Evolutionary conservation across 2,797 vertebrate genomes (phyloP), one percentile per base, ranked within the genome.

Genomic region (Tauraco hartlaubi): DNA sequence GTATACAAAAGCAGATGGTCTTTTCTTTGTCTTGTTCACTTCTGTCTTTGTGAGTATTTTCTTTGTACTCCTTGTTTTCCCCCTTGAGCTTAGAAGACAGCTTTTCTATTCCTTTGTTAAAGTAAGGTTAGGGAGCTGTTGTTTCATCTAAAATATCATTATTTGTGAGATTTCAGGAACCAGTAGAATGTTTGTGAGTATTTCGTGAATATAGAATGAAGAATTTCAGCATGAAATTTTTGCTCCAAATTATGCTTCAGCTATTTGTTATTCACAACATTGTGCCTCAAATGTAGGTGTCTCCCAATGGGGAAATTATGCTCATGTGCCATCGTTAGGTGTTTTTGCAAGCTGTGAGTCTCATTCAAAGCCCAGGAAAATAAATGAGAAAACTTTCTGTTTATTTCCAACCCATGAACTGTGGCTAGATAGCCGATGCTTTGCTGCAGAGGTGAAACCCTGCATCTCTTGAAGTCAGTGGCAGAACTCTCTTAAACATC

Each of bases 131-230:
- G 14, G 17, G 13, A 84, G 21, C 28, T 72, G 17, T 26, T 78
- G n/a, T 90, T 94, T 94, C 37, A 75, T 74, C 41, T 61, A 39
- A 79, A 79, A 67, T 76, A 87, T 35, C 22, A 41, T 78, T 88
- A 61, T 86, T 69, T 71, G 20, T 88, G 52, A 79, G 28, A 72
- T 63, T 91, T 90, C 39, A 58, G 17, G n/a, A 89, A 39, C 15
- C 43, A 55, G 11, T 41, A 41, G 25, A 68, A 71, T 18, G 7
- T 35, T 52, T 92, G 12, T 48, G 28, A 52, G 41, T 90, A 35
- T 90, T 91, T 85, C 84, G 35, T 59, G 58, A 81, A 78, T 25
- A 66, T 6, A 68, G 41, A 90, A 51, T 89, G 56, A 69, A 85
- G 43, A 61, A 86, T 17, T 75, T 77, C 17, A 29, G 19, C 14